phyloP scores from a whole-genome alignment of 2,113 vertebrate genomes.

The Salvelinus alpinus region DNA sequence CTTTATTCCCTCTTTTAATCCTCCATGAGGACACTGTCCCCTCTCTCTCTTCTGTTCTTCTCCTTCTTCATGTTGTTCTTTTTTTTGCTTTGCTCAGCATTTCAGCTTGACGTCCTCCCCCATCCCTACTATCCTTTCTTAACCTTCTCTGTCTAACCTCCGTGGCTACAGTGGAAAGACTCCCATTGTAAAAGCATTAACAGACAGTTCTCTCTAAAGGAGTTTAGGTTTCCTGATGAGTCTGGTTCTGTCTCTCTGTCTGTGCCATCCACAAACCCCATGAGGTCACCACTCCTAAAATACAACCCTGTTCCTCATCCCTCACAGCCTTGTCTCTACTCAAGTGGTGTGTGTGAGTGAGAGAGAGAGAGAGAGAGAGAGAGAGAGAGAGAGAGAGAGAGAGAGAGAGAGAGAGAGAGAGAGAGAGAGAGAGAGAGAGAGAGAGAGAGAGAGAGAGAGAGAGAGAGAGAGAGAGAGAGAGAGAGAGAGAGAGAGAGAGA shows the following conservation, averaged over 20 bases:
- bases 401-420: too few species aligned
- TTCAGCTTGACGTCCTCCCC: background rate
- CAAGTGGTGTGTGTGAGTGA: too few species aligned
- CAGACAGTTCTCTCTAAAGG: background rate
- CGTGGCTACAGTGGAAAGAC: background rate
- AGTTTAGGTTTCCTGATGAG: background rate
- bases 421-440: too few species aligned
- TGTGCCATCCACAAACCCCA: background rate
- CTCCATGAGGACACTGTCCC: conserved; percentile 42
- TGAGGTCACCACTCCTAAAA: background rate
- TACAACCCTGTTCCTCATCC: background rate
- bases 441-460: too few species aligned
- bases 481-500: too few species aligned
- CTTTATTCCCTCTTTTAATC: conserved; percentile 35
- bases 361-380: too few species aligned
- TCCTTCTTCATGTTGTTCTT: background rate
- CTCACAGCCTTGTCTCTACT: background rate
- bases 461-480: too few species aligned
- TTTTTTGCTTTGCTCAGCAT: background rate
- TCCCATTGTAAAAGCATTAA: too few species aligned
- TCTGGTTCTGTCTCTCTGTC: background rate
- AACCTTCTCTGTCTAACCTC: background rate
- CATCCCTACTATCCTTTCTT: too few species aligned
- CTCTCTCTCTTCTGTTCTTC: background rate
- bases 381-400: too few species aligned